phyloP scores from a whole-genome alignment of 2,797 vertebrate species.

The Xyrichtys novacula region DNA sequence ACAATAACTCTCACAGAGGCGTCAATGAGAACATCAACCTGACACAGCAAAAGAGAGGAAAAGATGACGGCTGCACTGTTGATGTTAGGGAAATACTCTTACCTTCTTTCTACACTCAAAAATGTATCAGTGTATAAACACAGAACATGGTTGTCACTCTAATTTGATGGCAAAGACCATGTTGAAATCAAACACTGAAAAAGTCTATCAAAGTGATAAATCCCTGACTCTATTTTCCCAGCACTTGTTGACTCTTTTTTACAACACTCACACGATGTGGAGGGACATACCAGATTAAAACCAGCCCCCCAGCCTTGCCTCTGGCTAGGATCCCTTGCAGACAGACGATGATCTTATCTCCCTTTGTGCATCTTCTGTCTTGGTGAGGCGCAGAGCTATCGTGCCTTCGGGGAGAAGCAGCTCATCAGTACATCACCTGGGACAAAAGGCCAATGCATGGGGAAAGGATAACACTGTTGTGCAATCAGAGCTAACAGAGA shows the following conservation, averaged over 20 bases:
- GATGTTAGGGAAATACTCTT: too few relatives aligned
- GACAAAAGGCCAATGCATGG: slow-evolving; percentile 59
- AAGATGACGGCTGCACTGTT: background rate
- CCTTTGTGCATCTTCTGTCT: slow-evolving; percentile 21
- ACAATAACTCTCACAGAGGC: background rate
- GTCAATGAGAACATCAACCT: too few relatives aligned
- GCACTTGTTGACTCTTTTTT: slow-evolving; percentile 29
- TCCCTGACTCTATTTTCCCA: background rate
- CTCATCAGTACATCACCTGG: slow-evolving; percentile 62
- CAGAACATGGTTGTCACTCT: background rate
- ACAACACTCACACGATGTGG: slow-evolving; percentile 2
- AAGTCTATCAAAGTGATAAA: background rate
- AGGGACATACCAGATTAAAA: slow-evolving; percentile 22
- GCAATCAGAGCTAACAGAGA: slow-evolving; percentile 64
- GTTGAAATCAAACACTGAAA: background rate
- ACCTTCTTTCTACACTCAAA: too few relatives aligned
- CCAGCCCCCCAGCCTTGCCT: slow-evolving; percentile 17
- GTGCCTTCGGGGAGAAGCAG: slow-evolving; percentile 35
- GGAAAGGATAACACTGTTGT: slow-evolving; percentile 52
- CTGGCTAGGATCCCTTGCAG: slow-evolving; percentile 19
- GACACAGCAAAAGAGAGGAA: background rate
- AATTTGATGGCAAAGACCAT: background rate
- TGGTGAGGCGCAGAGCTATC: slow-evolving; percentile 40
- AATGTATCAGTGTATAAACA: too few relatives aligned
- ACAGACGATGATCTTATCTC: slow-evolving; percentile 58